Evolutionary conservation across 2,888 invertebrate genomes (phyloP).

Genomic region (Euproctis similis): DNA sequence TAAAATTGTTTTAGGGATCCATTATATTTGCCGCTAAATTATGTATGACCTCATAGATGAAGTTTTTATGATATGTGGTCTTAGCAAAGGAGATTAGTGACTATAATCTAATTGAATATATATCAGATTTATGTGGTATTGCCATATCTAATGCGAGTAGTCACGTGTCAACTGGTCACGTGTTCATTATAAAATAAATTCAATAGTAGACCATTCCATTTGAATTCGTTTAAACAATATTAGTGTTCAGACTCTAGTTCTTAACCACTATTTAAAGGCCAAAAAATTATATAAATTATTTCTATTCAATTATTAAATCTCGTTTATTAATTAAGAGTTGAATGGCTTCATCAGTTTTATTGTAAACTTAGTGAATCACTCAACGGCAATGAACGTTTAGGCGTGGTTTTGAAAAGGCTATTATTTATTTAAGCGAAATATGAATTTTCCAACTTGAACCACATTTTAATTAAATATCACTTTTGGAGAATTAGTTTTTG

Average conservation of each 20-base stretch:
- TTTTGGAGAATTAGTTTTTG: too few relatives aligned
- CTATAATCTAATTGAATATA: slow-evolving; percentile 55
- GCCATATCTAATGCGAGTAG: slow-evolving; percentile 51
- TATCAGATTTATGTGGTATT: slow-evolving; percentile 49
- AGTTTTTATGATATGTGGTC: too few relatives aligned
- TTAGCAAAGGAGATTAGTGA: slow-evolving; percentile 43
- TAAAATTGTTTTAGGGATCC: slow-evolving; percentile 60
- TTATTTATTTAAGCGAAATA: too few relatives aligned
- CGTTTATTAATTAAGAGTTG: too few relatives aligned
- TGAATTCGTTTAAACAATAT: slow-evolving; percentile 19
- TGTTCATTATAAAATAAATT: slow-evolving; percentile 38
- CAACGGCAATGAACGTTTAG: too few relatives aligned
- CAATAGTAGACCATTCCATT: slow-evolving; percentile 41
- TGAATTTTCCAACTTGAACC: too few relatives aligned
- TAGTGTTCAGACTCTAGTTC: too few relatives aligned
- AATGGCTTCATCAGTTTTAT: too few relatives aligned
- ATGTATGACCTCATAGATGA: slow-evolving; percentile 59
- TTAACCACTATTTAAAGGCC: too few relatives aligned
- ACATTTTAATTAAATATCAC: too few relatives aligned
- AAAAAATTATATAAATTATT: slow-evolving; percentile 28
- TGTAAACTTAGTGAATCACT: too few relatives aligned
- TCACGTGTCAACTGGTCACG: slow-evolving; percentile 50
- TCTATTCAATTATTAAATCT: neutral
- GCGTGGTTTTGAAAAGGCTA: too few relatives aligned
- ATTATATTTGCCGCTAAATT: slow-evolving; percentile 49